Evolutionary conservation across 2,113 vertebrate species (phyloP), one percentile per base, ranked within the genome.

Genomic region (Choloepus hoffmanni): DNA sequence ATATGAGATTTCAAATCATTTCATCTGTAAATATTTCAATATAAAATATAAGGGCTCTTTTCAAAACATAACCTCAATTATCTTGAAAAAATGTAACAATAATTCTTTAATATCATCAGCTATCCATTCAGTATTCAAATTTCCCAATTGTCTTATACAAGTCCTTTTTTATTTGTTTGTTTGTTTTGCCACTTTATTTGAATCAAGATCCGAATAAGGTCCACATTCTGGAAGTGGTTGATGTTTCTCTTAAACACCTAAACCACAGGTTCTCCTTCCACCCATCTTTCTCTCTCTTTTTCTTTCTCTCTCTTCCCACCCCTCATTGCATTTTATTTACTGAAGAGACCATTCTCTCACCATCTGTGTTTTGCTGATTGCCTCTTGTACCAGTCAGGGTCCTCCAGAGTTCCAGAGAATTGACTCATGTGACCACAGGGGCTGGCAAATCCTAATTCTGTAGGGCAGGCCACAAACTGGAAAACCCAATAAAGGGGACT

Each of bases 1-100:
- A 95, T 19, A 1, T n/a, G 84, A 90, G 60, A 63, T 10, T 68
- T 85, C 18, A 73, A 72, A 40, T 70, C 50, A 91, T n/a, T 91
- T 78, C 12, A 93, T 58, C 18, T 90, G 40, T 65, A 77, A 95
- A 67, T 67, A 72, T 92, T 81, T 84, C 15, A 77, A 62, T n/a
- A 85, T 76, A 63, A 91, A 55, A 83, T 28, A n/a, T 8, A 33
- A 30, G n/a, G 36, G 68, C 14, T 53, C 21, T 87, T n/a, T 60
- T 0, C 55, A 33, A 84, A 82, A 70, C 19, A 48, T 48, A 85
- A 43, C 2, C 2, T 14, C n/a, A 70, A 72, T n/a, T 15, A 77
- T 1, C 33, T 62, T 40, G 23, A 83, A 40, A 48, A 40, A 74
- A 23, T 8, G 62, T 53, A 40, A 62, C 26, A 81, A 21, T 67